Evolutionary conservation across 2,113 vertebrate genomes (phyloP).

Genomic region (Onychorhynchus coronatus): DNA sequence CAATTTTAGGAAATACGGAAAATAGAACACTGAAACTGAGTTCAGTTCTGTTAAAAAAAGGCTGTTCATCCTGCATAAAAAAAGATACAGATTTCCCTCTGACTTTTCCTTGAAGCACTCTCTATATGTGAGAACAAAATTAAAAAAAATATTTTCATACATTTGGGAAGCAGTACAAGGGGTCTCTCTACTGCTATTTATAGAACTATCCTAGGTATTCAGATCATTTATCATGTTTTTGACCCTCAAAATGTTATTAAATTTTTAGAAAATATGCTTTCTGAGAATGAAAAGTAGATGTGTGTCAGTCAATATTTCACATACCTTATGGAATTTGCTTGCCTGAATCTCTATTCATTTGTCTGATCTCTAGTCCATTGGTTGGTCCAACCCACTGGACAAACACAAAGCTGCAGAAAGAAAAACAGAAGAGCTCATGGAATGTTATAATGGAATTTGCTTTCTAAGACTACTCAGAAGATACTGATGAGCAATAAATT

Average conservation of each 20-base stretch:
- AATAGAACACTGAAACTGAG: background rate
- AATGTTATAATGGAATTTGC: background rate
- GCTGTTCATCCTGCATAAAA: background rate
- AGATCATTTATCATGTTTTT: background rate
- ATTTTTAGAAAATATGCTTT: background rate
- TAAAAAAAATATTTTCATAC: background rate
- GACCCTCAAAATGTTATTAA: background rate
- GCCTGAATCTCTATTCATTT: background rate
- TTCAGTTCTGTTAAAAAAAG: background rate
- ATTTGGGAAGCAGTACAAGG: background rate
- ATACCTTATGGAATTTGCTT: background rate
- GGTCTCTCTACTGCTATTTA: background rate
- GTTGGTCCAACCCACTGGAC: background rate
- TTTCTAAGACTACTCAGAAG: background rate
- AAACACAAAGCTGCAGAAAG: background rate
- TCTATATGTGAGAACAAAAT: background rate
- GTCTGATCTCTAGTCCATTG: fast-evolving
- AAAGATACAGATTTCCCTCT: background rate
- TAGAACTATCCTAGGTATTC: background rate
- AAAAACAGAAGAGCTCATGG: background rate
- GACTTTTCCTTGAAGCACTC: background rate
- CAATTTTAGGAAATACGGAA: background rate
- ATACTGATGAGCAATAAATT: background rate
- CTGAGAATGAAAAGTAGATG: background rate
- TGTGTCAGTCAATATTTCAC: background rate